phyloP scores from a whole-genome alignment of 2,797 vertebrate genomes.

The Rhinoraja longicauda region DNA sequence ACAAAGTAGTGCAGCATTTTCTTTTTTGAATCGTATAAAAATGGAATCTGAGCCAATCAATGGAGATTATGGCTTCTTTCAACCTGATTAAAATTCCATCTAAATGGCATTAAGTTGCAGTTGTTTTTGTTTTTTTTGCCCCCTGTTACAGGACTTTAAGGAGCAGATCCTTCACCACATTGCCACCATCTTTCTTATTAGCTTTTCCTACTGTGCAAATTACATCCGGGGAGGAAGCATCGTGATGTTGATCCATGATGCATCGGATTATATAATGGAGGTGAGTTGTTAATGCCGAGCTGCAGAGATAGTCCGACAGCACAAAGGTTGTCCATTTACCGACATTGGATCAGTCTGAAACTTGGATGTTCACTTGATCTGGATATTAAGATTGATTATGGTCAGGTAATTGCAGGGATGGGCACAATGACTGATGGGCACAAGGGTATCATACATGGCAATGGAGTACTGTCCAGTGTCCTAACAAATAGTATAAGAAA shows the following conservation, averaged over 20 bases:
- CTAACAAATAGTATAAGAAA: no score
- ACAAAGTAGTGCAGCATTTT: no score
- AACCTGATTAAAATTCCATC: not conserved
- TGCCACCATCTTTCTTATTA: constrained; percentile 68
- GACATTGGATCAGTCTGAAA: not conserved
- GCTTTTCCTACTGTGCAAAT: constrained; percentile 75
- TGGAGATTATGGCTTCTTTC: not conserved
- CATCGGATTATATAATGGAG: constrained; percentile 74
- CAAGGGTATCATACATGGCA: not conserved
- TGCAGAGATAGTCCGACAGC: not conserved
- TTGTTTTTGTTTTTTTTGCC: not conserved
- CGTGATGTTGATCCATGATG: constrained; percentile 76
- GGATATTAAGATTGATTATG: no score
- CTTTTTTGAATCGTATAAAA: no score
- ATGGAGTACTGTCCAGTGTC: not conserved
- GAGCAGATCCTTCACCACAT: constrained; percentile 79
- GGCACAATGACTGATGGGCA: not conserved
- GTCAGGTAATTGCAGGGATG: no score
- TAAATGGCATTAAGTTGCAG: not conserved
- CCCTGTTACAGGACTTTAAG: constrained; percentile 69
- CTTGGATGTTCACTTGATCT: not conserved
- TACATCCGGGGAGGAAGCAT: constrained; percentile 68
- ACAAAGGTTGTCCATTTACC: not conserved
- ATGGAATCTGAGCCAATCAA: not conserved
- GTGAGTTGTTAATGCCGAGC: constrained; percentile 52